Conservation (phyloP, 30 jellyfish, hydroid and myxozoan species). For the Sanderia malayensis region DNA sequence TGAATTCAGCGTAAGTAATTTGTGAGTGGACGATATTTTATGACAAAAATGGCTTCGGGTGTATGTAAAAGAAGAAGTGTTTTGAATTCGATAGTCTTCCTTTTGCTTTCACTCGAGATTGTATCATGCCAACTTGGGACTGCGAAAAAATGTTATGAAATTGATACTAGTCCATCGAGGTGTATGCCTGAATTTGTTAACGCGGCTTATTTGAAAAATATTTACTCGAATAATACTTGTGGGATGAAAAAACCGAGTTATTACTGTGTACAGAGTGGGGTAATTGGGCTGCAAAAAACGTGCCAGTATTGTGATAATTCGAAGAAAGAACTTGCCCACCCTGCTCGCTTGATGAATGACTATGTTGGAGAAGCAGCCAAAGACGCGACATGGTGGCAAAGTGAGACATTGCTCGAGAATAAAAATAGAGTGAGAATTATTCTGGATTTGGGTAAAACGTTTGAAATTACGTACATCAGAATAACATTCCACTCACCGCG, state of each 20-base stretch:
- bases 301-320: slow-evolving; percentile 80
- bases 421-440: slow-evolving; percentile 71
- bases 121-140: slow-evolving; percentile 54
- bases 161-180: slow-evolving; percentile 81
- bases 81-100: slow-evolving; percentile 12
- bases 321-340: slow-evolving; percentile 62
- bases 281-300: slow-evolving; percentile 62
- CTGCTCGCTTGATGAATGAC: slow-evolving; percentile 86
- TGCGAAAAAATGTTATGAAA: slow-evolving; percentile 81
- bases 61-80: not conserved
- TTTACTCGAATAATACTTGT: slow-evolving; percentile 87
- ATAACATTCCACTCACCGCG: slow-evolving; percentile 88
- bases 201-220: slow-evolving; percentile 79
- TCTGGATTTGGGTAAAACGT: slow-evolving; percentile 85
- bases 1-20: not conserved
- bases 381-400: slow-evolving; percentile 95
- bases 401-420: slow-evolving; percentile 82
- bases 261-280: slow-evolving; percentile 92
- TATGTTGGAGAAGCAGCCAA: slow-evolving; percentile 47
- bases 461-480: slow-evolving; percentile 73
- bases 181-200: slow-evolving; percentile 98
- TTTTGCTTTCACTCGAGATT: slow-evolving; percentile 14
- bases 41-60: slow-evolving; percentile 5
- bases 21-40: not conserved
- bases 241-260: slow-evolving; percentile 62